Percentiles rank a stretch among this genome's conserved stretches.
These are phyloP conservation scores for Toxonevra muliebris DNA, from an alignment of 2,888 invertebrate species.

Conservation along the genomic window DNA sequence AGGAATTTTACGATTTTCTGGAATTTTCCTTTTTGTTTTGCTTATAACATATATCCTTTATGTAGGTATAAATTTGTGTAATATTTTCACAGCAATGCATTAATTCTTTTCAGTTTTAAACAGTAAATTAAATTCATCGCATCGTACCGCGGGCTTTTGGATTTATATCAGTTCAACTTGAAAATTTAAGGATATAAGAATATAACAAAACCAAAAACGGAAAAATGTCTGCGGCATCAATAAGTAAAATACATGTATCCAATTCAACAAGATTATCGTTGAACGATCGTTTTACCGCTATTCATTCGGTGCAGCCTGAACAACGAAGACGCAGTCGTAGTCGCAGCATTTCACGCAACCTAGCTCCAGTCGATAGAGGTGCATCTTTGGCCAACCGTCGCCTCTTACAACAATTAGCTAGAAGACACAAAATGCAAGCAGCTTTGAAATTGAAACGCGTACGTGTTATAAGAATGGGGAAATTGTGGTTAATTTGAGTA, in stretches of 20 bases:
- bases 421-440: constrained; percentile 61
- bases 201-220: constrained; percentile 7
- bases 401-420: constrained; percentile 59
- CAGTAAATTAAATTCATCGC: constrained; percentile 13
- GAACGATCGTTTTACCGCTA: constrained; percentile 65
- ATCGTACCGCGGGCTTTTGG: not conserved
- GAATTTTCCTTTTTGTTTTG: too few relatives aligned
- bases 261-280: constrained; percentile 66
- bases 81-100: not conserved
- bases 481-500: not conserved
- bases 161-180: not conserved
- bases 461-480: constrained; percentile 48
- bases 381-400: constrained; percentile 58
- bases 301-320: constrained; percentile 38
- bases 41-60: too few relatives aligned
- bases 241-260: constrained; percentile 58
- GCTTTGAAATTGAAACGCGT: constrained; percentile 65
- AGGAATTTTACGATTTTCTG: too few relatives aligned
- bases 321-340: constrained; percentile 48
- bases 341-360: constrained; percentile 49
- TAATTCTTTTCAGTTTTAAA: constrained; percentile 8
- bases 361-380: constrained; percentile 40
- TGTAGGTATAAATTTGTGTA: too few relatives aligned
- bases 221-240: constrained; percentile 32
- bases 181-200: not conserved